phyloP scores from a whole-genome alignment of 53 echinoderm and acorn worm species.

The Echinometra lucunter region DNA sequence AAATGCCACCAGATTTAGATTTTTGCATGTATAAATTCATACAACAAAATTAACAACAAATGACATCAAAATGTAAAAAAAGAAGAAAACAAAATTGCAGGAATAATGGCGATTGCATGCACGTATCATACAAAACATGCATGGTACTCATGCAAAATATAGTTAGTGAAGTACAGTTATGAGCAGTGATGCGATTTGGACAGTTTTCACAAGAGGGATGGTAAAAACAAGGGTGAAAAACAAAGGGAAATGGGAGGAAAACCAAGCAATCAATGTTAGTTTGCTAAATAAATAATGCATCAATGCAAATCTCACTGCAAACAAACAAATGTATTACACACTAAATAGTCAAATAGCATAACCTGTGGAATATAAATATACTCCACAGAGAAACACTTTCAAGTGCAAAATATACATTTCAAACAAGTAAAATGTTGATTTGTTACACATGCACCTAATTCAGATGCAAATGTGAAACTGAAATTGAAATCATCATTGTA shows the following conservation, averaged over 20 bases:
- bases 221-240: not conserved
- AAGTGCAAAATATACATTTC: not conserved
- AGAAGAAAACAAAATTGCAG: no score
- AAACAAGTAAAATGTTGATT: not conserved
- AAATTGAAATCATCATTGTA: not conserved
- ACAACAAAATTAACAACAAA: not conserved
- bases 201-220: constrained; percentile 5
- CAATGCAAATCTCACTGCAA: constrained; percentile 39
- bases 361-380: not conserved
- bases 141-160: not conserved
- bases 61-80: not conserved
- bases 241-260: constrained; percentile 52
- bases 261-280: constrained; percentile 53
- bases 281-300: constrained; percentile 38
- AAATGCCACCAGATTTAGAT: not conserved
- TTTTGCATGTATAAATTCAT: not conserved
- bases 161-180: not conserved
- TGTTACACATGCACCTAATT: not conserved
- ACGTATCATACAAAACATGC: not conserved
- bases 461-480: not conserved
- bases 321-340: constrained; percentile 22
- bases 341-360: not conserved
- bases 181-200: not conserved
- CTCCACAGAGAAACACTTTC: not conserved
- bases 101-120: not conserved